Percentiles rank a stretch among this genome's conserved stretches.
Evolutionary conservation across 2,888 invertebrate species (phyloP).

Genomic region (Neoscelio sp.): DNA sequence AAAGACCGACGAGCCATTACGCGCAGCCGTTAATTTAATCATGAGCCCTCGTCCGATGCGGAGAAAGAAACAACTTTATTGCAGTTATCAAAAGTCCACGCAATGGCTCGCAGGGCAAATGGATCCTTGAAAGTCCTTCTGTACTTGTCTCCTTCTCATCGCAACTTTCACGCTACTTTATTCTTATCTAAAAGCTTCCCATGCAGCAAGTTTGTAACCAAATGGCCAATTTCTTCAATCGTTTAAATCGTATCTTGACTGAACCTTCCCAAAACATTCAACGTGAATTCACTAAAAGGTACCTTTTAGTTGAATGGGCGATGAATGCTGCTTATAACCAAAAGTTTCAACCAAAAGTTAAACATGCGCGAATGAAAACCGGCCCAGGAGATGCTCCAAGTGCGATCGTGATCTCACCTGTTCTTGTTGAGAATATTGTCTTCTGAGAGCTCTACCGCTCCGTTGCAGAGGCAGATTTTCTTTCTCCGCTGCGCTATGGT

Average conservation of each 20-base stretch:
- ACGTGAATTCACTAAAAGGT: constrained; percentile 3
- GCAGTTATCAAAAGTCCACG: neutral
- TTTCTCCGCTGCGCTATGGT: constrained; percentile 94
- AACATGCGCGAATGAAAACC: constrained; percentile 37
- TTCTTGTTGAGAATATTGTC: constrained; percentile 95
- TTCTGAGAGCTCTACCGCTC: constrained; percentile 89
- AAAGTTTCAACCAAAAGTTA: constrained; percentile 18
- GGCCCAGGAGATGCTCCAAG: constrained; percentile 32
- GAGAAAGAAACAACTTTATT: neutral
- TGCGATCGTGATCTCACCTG: constrained; percentile 78
- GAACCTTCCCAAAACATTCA: constrained; percentile 8
- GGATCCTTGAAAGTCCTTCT: constrained; percentile 13
- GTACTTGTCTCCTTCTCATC: constrained; percentile 36
- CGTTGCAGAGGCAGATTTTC: constrained; percentile 92
- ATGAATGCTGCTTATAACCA: too few relatives aligned
- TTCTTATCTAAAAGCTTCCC: constrained; percentile 61
- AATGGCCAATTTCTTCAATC: constrained; percentile 46
- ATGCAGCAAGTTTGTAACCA: constrained; percentile 55
- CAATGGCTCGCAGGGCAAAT: neutral
- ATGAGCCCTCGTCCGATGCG: neutral
- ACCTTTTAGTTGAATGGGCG: constrained; percentile 4
- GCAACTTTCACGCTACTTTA: constrained; percentile 54
- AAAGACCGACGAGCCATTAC: constrained; percentile 22
- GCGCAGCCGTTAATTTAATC: too few relatives aligned
- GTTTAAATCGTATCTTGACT: constrained; percentile 19